Percentiles rank a stretch among this genome's conserved stretches.
Conservation (phyloP, 1,140 invertebrate species). For the Potamilus streckersoni region DNA sequence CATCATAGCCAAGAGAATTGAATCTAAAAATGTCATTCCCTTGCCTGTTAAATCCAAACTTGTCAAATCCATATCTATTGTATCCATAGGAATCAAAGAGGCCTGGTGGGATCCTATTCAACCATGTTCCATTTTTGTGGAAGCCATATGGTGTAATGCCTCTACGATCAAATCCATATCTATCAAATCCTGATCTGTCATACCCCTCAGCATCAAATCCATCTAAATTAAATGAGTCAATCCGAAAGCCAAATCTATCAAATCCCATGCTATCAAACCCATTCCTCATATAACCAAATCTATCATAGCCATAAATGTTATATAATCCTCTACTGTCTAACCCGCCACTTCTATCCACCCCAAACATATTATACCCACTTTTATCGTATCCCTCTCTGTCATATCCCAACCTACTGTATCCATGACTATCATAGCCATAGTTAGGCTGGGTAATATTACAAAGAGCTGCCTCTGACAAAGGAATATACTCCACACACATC, state of each 20-base stretch:
- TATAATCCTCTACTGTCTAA: constrained; percentile 40
- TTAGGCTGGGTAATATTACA: constrained; percentile 44
- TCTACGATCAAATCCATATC: constrained; percentile 50
- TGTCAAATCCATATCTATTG: constrained; percentile 53
- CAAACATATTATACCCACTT: constrained; percentile 45
- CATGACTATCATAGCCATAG: constrained; percentile 38
- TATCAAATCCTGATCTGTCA: constrained; percentile 51
- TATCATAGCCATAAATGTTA: constrained; percentile 44
- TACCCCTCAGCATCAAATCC: constrained; percentile 49
- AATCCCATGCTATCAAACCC: constrained; percentile 51
- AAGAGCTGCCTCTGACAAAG: constrained; percentile 41
- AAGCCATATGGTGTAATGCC: constrained; percentile 48
- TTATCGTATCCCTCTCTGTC: constrained; percentile 44
- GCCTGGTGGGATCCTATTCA: constrained; percentile 12
- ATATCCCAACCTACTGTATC: constrained; percentile 53
- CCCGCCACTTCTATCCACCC: constrained; percentile 38
- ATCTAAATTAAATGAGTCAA: constrained; percentile 52
- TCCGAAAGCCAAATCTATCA: constrained; percentile 47
- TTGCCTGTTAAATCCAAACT: constrained; percentile 50
- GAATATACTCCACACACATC: constrained; percentile 54
- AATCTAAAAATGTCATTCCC: constrained; percentile 58
- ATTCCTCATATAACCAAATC: constrained; percentile 42
- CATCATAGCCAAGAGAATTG: constrained; percentile 44
- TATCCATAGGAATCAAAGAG: constrained; percentile 49
- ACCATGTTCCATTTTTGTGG: constrained; percentile 35